Evolutionary conservation across 2,797 vertebrate genomes (phyloP).

Genomic region (Tympanoctomys barrerae): DNA sequence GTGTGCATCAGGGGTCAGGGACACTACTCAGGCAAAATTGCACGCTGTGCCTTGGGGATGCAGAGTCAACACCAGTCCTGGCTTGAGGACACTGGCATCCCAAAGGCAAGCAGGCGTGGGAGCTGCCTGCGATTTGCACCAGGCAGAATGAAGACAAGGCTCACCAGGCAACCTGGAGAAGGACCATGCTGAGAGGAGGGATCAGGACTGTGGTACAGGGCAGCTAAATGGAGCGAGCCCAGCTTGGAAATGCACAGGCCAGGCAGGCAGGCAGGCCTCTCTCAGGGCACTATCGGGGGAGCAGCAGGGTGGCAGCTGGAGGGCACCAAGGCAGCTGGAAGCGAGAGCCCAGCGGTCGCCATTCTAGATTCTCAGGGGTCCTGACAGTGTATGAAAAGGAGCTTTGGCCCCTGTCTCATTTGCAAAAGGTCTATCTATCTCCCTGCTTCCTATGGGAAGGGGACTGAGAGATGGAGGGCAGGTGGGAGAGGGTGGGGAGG

Average conservation of each 20-base stretch:
- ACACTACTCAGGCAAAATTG: neutral
- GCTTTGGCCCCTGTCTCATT: too few species aligned
- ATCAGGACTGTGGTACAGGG: neutral
- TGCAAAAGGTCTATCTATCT: too few species aligned
- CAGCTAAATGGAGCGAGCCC: neutral
- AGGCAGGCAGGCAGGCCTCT: neutral
- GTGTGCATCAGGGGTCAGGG: neutral
- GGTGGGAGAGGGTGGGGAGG: neutral
- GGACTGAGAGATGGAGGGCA: neutral
- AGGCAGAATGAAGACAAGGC: neutral
- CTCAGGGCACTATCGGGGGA: neutral
- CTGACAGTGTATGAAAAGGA: neutral
- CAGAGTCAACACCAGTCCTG: neutral
- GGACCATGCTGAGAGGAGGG: neutral
- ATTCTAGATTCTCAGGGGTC: too few species aligned
- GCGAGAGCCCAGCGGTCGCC: neutral
- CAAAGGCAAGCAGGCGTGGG: neutral
- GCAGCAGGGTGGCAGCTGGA: neutral
- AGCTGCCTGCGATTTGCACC: neutral
- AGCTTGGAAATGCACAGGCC: too few species aligned
- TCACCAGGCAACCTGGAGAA: accelerated
- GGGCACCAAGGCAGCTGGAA: neutral
- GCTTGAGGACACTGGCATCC: neutral
- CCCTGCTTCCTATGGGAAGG: too few species aligned
- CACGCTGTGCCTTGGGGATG: neutral